phyloP scores from a whole-genome alignment of 2,113 vertebrate species.

The Peromyscus leucopus region DNA sequence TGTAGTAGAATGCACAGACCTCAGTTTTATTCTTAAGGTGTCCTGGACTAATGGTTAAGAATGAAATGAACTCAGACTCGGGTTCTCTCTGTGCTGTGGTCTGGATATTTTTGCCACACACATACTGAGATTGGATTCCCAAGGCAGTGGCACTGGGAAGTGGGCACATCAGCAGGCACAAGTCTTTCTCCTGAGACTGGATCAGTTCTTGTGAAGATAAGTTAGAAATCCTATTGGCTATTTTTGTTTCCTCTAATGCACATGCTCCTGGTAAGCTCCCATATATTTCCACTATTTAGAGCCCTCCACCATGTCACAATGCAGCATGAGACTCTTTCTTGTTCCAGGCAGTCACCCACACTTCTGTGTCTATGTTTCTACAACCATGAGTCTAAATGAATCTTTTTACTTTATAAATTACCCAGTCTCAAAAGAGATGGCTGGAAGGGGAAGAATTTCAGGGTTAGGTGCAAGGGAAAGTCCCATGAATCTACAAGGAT shows the following conservation, averaged over 20 bases:
- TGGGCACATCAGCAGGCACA: too few relatives aligned
- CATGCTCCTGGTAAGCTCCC: not conserved
- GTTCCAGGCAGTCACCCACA: not conserved
- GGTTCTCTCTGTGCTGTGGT: too few relatives aligned
- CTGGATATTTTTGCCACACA: not conserved
- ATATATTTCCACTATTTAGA: accelerated
- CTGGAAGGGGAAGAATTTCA: too few relatives aligned
- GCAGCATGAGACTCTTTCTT: not conserved
- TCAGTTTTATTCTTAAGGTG: not conserved
- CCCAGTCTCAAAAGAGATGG: too few relatives aligned
- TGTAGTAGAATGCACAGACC: not conserved
- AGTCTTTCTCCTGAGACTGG: not conserved
- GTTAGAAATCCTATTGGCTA: not conserved
- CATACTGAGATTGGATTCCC: not conserved
- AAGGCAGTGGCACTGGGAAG: not conserved
- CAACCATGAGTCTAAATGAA: too few relatives aligned
- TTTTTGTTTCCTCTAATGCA: not conserved
- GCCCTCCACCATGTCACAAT: not conserved
- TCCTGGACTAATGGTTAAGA: not conserved
- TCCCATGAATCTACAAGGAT: too few relatives aligned
- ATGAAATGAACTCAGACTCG: not conserved
- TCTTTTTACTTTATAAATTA: not conserved
- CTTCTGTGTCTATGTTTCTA: not conserved
- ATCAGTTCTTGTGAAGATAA: not conserved
- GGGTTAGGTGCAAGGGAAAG: too few relatives aligned